phyloP scores from a whole-genome alignment of 1,140 invertebrate species.

The Apis laboriosa region DNA sequence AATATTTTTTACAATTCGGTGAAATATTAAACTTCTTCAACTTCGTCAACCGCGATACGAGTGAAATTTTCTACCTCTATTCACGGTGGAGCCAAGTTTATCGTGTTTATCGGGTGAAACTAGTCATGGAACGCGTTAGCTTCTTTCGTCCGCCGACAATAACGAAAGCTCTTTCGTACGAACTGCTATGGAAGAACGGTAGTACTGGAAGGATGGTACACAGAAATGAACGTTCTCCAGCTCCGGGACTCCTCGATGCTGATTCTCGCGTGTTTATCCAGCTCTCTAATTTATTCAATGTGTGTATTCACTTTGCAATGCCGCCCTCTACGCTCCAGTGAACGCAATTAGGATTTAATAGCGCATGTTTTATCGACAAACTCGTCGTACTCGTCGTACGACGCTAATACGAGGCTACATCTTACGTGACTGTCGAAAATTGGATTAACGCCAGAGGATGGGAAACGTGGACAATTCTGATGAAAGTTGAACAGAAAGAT shows the following conservation, averaged over 20 bases:
- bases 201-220: not conserved
- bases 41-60: not conserved
- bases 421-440: conserved; percentile 56
- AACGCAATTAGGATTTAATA: conserved; percentile 74
- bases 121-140: conserved; percentile 42
- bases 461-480: conserved; percentile 33
- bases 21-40: not conserved
- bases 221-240: conserved; percentile 41
- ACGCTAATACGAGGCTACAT: conserved; percentile 42
- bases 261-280: conserved; percentile 71
- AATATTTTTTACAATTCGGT: not conserved
- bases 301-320: conserved; percentile 71
- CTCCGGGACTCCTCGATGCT: conserved; percentile 50
- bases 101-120: not conserved
- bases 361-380: conserved; percentile 70
- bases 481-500: conserved; percentile 21
- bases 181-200: conserved; percentile 39
- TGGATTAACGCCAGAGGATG: conserved; percentile 70
- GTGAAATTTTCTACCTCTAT: conserved; percentile 17
- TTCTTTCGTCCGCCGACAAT: conserved; percentile 52
- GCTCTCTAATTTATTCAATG: conserved; percentile 74
- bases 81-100: not conserved
- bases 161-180: conserved; percentile 52
- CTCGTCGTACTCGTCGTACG: conserved; percentile 53
- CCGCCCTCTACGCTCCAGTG: conserved; percentile 58